Percentiles rank a stretch among this genome's conserved stretches.
phyloP scores from a whole-genome alignment of 2,797 vertebrate species.

The Crocidura indochinensis region DNA sequence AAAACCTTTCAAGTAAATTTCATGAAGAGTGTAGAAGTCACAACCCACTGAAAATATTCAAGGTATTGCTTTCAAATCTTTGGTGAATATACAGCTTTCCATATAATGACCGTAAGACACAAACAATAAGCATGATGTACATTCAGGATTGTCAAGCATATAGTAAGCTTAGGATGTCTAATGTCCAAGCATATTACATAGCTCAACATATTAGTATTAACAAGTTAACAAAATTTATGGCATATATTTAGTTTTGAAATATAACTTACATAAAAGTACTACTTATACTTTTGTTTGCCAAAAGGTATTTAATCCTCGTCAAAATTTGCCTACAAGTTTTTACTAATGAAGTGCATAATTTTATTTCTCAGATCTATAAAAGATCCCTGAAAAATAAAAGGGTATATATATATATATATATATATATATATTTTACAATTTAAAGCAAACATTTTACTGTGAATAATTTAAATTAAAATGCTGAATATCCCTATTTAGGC shows the following conservation, averaged over 20 bases:
- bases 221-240: slow-evolving; percentile 9
- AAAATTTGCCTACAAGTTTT: slow-evolving; percentile 1
- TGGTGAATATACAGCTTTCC: neutral
- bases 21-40: neutral
- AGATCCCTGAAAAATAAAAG: slow-evolving; percentile 9
- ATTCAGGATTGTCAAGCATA: neutral
- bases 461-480: slow-evolving; percentile 55
- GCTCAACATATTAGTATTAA: neutral
- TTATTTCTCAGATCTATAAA: slow-evolving; percentile 49
- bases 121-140: neutral
- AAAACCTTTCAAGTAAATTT: neutral
- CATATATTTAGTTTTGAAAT: slow-evolving; percentile 29
- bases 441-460: slow-evolving; percentile 52
- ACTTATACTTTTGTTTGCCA: neutral
- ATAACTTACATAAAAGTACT: neutral
- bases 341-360: slow-evolving; percentile 40
- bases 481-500: slow-evolving; percentile 28
- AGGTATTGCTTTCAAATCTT: neutral
- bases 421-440: neutral
- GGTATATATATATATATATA: too few relatives aligned
- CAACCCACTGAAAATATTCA: neutral
- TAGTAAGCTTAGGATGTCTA: neutral
- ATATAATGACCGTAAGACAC: neutral
- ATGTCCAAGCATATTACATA: slow-evolving; percentile 7
- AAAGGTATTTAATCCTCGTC: neutral